A percentile compares a stretch with the other conserved stretches of the same genome.
Evolutionary conservation across 2,888 invertebrate species (phyloP).

Genomic region (Theretra japonica): DNA sequence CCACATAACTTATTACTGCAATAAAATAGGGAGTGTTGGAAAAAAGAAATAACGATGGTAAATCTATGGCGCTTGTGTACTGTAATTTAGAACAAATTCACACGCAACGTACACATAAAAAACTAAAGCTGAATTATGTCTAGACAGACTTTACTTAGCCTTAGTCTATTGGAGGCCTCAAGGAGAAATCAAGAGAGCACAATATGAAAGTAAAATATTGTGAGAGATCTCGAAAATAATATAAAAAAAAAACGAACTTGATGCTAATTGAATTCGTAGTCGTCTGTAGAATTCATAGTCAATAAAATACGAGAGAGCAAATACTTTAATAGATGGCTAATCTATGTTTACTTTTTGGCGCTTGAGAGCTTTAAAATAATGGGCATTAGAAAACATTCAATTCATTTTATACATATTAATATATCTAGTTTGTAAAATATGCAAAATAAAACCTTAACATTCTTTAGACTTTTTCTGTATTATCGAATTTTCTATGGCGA

Average conservation of each 20-base stretch:
- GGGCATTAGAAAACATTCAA: too few species aligned
- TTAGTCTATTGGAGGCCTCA: not conserved
- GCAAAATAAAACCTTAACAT: too few species aligned
- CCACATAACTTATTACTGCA: not conserved
- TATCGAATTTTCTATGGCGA: too few species aligned
- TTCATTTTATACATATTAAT: too few species aligned
- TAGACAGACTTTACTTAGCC: conserved; percentile 10
- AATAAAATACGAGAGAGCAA: not conserved
- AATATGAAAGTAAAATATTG: not conserved
- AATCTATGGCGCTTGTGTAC: not conserved
- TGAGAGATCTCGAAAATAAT: not conserved
- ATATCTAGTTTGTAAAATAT: too few species aligned
- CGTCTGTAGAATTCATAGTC: not conserved
- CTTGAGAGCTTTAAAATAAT: too few species aligned
- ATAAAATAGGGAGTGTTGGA: not conserved
- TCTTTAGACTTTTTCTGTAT: too few species aligned
- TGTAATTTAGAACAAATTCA: conserved; percentile 9
- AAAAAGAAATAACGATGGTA: not conserved
- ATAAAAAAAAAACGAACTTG: not conserved
- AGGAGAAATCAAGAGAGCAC: not conserved
- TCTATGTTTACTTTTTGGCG: conserved; percentile 6
- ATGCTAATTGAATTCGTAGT: conserved; percentile 11
- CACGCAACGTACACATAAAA: conserved; percentile 20
- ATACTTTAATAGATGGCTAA: not conserved
- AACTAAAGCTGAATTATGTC: conserved; percentile 4